Base-by-base conservation (phyloP, 2,797 vertebrate genomes). In the Centropyge bicolor region DNA sequence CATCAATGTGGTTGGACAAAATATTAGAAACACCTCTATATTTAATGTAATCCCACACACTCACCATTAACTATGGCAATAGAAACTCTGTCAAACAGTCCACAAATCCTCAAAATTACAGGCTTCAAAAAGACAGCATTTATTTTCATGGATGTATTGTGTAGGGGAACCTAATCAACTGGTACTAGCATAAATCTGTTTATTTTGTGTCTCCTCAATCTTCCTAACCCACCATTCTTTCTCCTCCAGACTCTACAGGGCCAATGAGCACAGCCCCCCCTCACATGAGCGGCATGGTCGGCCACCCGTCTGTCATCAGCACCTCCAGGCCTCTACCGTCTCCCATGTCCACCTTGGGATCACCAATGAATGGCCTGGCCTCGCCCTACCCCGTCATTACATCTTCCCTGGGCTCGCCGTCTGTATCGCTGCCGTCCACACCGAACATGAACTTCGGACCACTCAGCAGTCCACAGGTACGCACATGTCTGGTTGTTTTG, bases 321-420 rank as follows among this genome's bases (percentile, higher is more conserved):
- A 94, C 95, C 49, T 94, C 97, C 0, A 93, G 96, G 85, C 94
- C 90, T 0, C 86, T 96, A 74, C 92, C 91, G 0, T 94, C 96
- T n/a, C 92, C 96, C 71, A 95, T 98, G 96, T 95, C 94, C 8
- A 80, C 90, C 0, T 67, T 96, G 46, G 95, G 95, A 35, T 93
- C 96, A 0, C 93, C 96, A 0, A 93, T 97, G 89, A 96, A 95
- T 0, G 75, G 96, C 0, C 85, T 98, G 87, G 94, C 95, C 17
- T 97, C 97, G 0, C 96, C 97, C 0, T 98, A 98, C 81, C 93
- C 97, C 1, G 97, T 98, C 91, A 98, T 98, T 57, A 89, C 97
- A 0, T 96, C 97, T 0, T 97, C 97, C 16, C 88, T 98, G 46
- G 93, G 94, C 49, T 97, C 97, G 0, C 96, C 97, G 4, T 94